Percentiles rank a stretch among this genome's conserved stretches.
Conservation (phyloP, 37 sponge, comb jelly and placozoan genomes). For the Ephydatia muelleri region DNA sequence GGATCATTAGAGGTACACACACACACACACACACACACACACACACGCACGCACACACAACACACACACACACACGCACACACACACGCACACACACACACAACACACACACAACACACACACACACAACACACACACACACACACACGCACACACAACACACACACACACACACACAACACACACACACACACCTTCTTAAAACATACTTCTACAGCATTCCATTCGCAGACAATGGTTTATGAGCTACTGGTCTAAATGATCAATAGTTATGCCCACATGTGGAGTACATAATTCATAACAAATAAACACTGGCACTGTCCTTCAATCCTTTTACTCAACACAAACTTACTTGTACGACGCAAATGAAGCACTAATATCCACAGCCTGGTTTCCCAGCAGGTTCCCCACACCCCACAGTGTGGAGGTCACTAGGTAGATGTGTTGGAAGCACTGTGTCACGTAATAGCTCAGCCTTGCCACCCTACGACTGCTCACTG, state of each 20-base stretch:
- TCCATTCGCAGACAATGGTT: background rate
- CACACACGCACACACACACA: too few relatives aligned
- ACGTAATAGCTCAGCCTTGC: slow-evolving; percentile 43
- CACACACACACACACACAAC: too few relatives aligned
- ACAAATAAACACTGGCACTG: background rate
- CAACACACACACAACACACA: background rate
- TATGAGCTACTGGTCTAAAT: background rate
- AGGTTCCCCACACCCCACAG: slow-evolving; percentile 52
- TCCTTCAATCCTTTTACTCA: background rate
- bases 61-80: too few relatives aligned
- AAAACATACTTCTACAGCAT: too few relatives aligned
- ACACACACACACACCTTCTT: too few relatives aligned
- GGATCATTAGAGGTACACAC: too few relatives aligned
- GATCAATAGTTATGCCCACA: too few relatives aligned
- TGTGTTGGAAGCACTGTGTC: slow-evolving; percentile 79
- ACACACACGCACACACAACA: too few relatives aligned
- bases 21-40: too few relatives aligned
- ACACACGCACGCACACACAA: too few relatives aligned
- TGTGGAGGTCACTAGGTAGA: slow-evolving; percentile 83
- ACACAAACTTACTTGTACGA: background rate
- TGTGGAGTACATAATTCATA: background rate
- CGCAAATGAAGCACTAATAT: background rate
- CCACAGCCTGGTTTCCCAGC: background rate
- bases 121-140: too few relatives aligned
- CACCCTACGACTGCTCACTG: background rate